phyloP scores from a whole-genome alignment of 1,140 invertebrate genomes.

The Armadillidium nasatum region DNA sequence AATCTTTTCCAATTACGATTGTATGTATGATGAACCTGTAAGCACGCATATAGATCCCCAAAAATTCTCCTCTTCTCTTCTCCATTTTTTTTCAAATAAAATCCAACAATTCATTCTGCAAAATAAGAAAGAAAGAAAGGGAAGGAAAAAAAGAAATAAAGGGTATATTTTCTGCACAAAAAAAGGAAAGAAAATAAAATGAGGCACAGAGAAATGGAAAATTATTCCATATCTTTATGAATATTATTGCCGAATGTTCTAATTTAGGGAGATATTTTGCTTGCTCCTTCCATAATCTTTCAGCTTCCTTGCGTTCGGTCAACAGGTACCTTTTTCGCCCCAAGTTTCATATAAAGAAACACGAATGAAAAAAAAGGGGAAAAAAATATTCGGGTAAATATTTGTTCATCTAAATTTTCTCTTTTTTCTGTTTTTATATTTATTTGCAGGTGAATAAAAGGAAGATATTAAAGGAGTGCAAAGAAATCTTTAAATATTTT shows the following conservation, averaged over 20 bases:
- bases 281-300: background rate
- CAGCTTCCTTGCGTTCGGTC: constrained; percentile 4
- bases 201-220: background rate
- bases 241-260: background rate
- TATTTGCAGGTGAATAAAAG: background rate
- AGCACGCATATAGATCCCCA: too few relatives aligned
- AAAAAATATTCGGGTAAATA: background rate
- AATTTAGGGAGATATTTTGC: background rate
- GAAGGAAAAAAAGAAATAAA: background rate
- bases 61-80: too few relatives aligned
- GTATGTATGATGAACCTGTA: too few relatives aligned
- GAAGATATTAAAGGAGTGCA: too few relatives aligned
- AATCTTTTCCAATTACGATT: too few relatives aligned
- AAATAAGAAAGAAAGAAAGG: too few relatives aligned
- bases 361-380: background rate
- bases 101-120: too few relatives aligned
- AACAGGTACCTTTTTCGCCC: background rate
- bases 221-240: constrained; percentile 1
- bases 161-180: background rate
- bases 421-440: background rate
- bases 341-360: too few relatives aligned
- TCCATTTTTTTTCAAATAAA: too few relatives aligned
- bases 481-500: too few relatives aligned
- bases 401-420: background rate
- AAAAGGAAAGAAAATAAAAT: background rate